Evolutionary conservation across 2,888 invertebrate genomes (phyloP).

Genomic region (Plebejus melissa): DNA sequence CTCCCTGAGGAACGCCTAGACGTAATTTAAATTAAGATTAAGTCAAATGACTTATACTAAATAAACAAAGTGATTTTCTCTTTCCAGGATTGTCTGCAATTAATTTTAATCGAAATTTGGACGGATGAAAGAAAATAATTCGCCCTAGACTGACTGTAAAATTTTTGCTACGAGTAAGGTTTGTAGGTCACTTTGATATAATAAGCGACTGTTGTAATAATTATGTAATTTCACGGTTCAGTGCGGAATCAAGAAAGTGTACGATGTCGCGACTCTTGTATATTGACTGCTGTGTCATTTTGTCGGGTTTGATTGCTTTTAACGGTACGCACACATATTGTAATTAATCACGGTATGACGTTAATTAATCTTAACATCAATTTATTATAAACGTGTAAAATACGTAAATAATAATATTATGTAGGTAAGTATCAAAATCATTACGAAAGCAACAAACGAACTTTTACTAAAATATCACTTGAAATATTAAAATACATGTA

Average conservation of each 20-base stretch:
- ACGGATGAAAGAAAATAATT: neutral
- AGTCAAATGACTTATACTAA: neutral
- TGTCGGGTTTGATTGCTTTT: neutral
- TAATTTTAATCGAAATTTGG: neutral
- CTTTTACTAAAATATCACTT: no score
- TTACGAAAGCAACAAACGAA: no score
- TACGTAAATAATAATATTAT: no score
- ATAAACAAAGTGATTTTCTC: constrained; percentile 3
- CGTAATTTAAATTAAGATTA: constrained; percentile 6
- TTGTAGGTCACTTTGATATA: constrained; percentile 6
- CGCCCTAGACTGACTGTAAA: neutral
- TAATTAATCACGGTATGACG: neutral
- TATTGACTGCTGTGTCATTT: neutral
- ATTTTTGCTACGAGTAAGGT: neutral
- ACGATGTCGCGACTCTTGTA: neutral
- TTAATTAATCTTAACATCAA: neutral
- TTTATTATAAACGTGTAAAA: no score
- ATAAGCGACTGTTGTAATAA: constrained; percentile 1
- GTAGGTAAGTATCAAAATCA: no score
- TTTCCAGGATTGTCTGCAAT: neutral
- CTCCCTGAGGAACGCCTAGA: neutral
- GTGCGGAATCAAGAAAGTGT: neutral
- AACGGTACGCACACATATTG: no score
- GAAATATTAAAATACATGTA: no score
- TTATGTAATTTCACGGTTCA: constrained; percentile 7